A percentile compares a stretch with the other conserved stretches of the same genome.
These are phyloP conservation scores for Olivierus martensii DNA, from an alignment of 1,140 invertebrate species.

Conservation along the genomic window DNA sequence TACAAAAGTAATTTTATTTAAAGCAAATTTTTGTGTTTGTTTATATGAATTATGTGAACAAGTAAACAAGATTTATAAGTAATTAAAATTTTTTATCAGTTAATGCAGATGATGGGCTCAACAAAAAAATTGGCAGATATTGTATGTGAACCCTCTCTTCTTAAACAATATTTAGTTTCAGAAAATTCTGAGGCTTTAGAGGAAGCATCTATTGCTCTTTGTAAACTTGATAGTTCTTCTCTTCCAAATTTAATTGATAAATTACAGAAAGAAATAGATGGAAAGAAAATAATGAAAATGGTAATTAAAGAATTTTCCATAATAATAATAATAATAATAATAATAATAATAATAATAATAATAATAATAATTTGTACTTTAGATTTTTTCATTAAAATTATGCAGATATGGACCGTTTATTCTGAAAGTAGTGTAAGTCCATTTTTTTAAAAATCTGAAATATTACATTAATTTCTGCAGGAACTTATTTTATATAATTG, in stretches of 20 bases:
- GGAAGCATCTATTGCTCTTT: not conserved
- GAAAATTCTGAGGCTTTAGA: not conserved
- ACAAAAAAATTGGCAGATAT: not conserved
- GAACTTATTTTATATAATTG: too few relatives aligned
- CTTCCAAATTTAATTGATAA: not conserved
- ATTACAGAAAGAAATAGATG: not conserved
- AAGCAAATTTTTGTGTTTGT: not conserved
- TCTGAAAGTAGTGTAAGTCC: too few relatives aligned
- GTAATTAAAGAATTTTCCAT: not conserved
- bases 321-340: too few relatives aligned
- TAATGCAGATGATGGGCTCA: not conserved
- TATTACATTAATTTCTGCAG: too few relatives aligned
- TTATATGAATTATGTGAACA: too few relatives aligned
- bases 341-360: too few relatives aligned
- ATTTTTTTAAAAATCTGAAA: too few relatives aligned
- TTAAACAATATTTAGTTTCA: not conserved
- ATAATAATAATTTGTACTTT: too few relatives aligned
- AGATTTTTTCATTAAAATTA: too few relatives aligned
- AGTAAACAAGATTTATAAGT: too few relatives aligned
- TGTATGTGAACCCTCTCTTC: not conserved
- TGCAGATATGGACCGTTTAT: too few relatives aligned
- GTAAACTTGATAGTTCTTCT: not conserved
- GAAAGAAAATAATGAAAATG: not conserved
- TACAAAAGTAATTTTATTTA: not conserved
- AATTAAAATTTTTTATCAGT: too few relatives aligned